Base-by-base conservation (phyloP, 2,888 invertebrate species). In the Xylophagus ater region DNA sequence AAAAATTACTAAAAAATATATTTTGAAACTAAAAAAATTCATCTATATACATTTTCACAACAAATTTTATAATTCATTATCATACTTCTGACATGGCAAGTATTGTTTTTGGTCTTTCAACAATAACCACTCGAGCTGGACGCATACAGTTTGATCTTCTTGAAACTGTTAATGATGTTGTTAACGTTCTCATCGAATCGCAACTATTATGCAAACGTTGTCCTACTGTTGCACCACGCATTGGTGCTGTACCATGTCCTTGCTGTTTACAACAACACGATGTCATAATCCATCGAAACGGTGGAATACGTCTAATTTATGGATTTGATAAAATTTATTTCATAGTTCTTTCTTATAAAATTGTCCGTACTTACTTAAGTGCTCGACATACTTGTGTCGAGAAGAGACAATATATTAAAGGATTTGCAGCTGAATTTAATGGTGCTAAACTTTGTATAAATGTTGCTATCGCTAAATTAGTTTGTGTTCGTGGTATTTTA, bases 341-440 rank as follows among this genome's bases (percentile, higher is more conserved):
- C n/a, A n/a, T n/a, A n/a, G n/a, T n/a, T n/a, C n/a, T n/a, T n/a
- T n/a, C n/a, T n/a, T n/a, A n/a, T n/a, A n/a, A n/a, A n/a, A n/a
- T n/a, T n/a, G n/a, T 28, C 28, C 8, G 33, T 40, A 51, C 55
- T 72, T 68, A 88, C 92, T 86, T 81, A 48, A 90, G 67, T 46
- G 82, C 81, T 43, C 82, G 68, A 63, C 89, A 89, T 52, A 90
- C 81, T 50, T 86, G 78, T 34, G 87, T 88, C 20, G 90, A 90
- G 68, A 92, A 93, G 52, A 93, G 74, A 56, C 89, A 90, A 67
- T 92, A 93, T 52, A 93, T 93, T 53, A 92, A 74, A 0, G 93
- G 93, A 66, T 93, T 93, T 37, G 90, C 92, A 0, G 92, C 92
- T 0, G 88, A 88, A 71, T 93, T 93, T 42, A 93, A 71, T 0